These are phyloP conservation scores for Oscheius sp. DNA, from an alignment of 2,888 invertebrate genomes.

Conservation along the genomic window DNA sequence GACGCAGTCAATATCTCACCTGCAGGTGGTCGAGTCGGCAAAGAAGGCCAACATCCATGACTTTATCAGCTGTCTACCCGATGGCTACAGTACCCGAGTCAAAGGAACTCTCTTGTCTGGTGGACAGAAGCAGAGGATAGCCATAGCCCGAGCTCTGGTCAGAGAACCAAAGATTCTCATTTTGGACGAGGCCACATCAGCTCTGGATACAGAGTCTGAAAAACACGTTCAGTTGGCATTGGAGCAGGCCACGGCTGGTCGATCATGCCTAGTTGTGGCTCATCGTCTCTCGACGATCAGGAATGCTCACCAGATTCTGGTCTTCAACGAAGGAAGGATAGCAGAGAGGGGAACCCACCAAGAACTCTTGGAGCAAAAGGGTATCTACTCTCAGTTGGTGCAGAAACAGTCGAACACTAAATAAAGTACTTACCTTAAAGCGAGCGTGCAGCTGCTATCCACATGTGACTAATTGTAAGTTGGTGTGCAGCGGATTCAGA, in stretches of 20 bases:
- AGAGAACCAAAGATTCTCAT: constrained; percentile 74
- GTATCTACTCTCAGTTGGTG: constrained; percentile 80
- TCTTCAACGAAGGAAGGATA: constrained; percentile 70
- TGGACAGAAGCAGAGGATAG: constrained; percentile 76
- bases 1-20: constrained; percentile 63
- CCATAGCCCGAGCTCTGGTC: constrained; percentile 75
- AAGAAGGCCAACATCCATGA: constrained; percentile 75
- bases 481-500: too few relatives aligned
- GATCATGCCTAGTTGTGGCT: constrained; percentile 76
- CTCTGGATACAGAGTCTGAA: constrained; percentile 75
- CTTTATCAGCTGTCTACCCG: constrained; percentile 74
- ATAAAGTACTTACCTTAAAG: too few relatives aligned
- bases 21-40: constrained; percentile 73
- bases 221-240: constrained; percentile 77
- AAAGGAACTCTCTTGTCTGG: constrained; percentile 75
- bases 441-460: too few relatives aligned
- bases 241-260: constrained; percentile 78
- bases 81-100: constrained; percentile 73
- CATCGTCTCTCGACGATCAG: constrained; percentile 77
- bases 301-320: constrained; percentile 71
- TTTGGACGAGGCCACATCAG: constrained; percentile 74
- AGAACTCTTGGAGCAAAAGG: constrained; percentile 80
- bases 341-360: constrained; percentile 82
- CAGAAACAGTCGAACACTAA: constrained; percentile 54
- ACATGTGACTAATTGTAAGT: constrained; percentile 52